These are phyloP conservation scores for Oedothorax gibbosus DNA, from an alignment of 1,140 invertebrate species.

Conservation along the genomic window DNA sequence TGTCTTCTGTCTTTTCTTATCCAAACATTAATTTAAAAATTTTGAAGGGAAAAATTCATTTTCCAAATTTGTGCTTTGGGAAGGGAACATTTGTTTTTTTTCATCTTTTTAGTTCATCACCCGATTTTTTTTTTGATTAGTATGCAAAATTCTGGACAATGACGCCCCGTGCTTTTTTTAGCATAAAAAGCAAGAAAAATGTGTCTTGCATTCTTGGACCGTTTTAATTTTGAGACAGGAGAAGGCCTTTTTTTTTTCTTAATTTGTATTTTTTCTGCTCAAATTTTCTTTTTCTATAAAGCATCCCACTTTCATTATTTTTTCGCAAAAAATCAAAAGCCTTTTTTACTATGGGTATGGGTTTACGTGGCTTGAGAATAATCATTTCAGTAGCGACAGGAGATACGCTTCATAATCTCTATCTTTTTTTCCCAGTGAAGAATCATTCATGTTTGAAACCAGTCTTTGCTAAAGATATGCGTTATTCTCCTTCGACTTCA, in stretches of 20 bases:
- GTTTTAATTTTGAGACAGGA: conserved; percentile 8
- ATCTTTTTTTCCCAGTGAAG: not conserved
- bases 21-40: not conserved
- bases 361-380: too few species aligned
- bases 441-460: conserved; percentile 1
- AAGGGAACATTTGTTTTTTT: not conserved
- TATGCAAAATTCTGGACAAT: not conserved
- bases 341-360: not conserved
- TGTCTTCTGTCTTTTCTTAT: not conserved
- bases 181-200: conserved; percentile 12
- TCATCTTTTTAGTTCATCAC: not conserved
- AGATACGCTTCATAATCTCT: not conserved
- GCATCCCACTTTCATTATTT: conserved; percentile 6
- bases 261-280: not conserved
- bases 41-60: not conserved
- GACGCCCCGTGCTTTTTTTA: conserved; percentile 4
- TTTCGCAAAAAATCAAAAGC: not conserved
- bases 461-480: conserved; percentile 63
- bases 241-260: not conserved
- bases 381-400: conserved; percentile 26
- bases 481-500: conserved; percentile 63
- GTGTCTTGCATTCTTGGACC: not conserved
- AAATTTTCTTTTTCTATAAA: conserved; percentile 5
- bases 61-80: not conserved
- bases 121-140: too few species aligned